These are phyloP conservation scores for Heterodera schachtii DNA, from an alignment of 1,140 invertebrate genomes.

Conservation along the genomic window DNA sequence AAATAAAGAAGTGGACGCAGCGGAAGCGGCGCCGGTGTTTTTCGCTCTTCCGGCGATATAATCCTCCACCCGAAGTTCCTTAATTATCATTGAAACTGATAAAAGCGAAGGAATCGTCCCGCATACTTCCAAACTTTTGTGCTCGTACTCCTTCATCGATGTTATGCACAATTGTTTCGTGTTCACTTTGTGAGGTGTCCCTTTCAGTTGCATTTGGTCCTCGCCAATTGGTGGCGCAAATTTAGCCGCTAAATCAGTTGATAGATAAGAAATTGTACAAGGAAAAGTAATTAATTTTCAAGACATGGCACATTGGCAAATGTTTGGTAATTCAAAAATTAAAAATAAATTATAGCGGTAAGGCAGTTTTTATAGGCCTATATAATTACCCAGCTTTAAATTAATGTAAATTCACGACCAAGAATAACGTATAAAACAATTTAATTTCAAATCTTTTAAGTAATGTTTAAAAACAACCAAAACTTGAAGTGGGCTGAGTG, in stretches of 20 bases:
- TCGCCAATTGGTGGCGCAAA: slow-evolving; percentile 35
- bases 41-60: slow-evolving; percentile 28
- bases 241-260: slow-evolving; percentile 19
- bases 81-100: neutral
- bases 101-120: neutral
- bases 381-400: too few relatives aligned
- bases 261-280: neutral
- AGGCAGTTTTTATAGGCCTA: too few relatives aligned
- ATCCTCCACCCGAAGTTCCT: slow-evolving; percentile 42
- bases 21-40: slow-evolving; percentile 11
- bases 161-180: slow-evolving; percentile 47
- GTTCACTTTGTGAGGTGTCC: slow-evolving; percentile 27
- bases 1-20: slow-evolving; percentile 12
- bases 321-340: too few relatives aligned
- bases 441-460: too few relatives aligned
- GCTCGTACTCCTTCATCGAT: slow-evolving; percentile 45
- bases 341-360: too few relatives aligned
- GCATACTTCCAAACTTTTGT: slow-evolving; percentile 45
- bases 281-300: too few relatives aligned
- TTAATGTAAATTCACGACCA: too few relatives aligned
- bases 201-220: slow-evolving; percentile 43
- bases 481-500: neutral
- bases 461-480: slow-evolving; percentile 2
- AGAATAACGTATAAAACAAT: too few relatives aligned
- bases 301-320: neutral